Base-by-base conservation (phyloP, 2,113 vertebrate species). In the Sinocyclocheilus rhinocerous region DNA sequence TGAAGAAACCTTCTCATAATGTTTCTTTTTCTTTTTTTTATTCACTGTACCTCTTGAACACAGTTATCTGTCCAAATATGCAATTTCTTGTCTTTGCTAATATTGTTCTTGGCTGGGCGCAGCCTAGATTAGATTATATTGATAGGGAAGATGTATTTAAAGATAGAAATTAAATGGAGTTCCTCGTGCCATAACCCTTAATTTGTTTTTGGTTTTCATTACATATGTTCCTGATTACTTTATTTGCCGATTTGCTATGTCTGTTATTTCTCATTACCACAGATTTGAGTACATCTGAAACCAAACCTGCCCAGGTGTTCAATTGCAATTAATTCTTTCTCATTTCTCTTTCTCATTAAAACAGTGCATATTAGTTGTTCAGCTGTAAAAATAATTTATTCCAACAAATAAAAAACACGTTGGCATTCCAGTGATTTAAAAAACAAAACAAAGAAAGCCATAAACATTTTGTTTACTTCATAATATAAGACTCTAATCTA, bases 201-300 rank as follows among this genome's bases (percentile, higher is more conserved):
- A 90, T 93, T 93, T 91, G 89, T 90, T 92, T 90, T 90, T 89
- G 89, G 87, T 89, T 92, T 89, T 91, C 85, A 87, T 92, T 90
- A 86, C 92, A 94, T 92, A 89, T 94, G 93, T 89, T 91, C 88
- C 67, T 42, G 87, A 87, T 94, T 94, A 92, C 81, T 89, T 81
- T 61, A 88, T 92, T 90, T 90, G 73, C 84, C 75, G 42, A 87
- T 87, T 86, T 85, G 84, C 79, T 72, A 52, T 78, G 69, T 88
- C 90, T 85, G 80, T 90, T 91, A 87, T 90, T 91, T 88, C 70
- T 87, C 75, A 88, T 89, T 29, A 22, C 45, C 26, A 84, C 85
- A 57, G 42, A 90, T 83, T 82, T 45, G 72, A 80, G 83, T 42
- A 24, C 80, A 84, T 24, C 63, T 85, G 70, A 89, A 73, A 81